phyloP scores from a whole-genome alignment of 37 sponge, comb jelly and placozoan species.

The Cliona cf. orientalis region DNA sequence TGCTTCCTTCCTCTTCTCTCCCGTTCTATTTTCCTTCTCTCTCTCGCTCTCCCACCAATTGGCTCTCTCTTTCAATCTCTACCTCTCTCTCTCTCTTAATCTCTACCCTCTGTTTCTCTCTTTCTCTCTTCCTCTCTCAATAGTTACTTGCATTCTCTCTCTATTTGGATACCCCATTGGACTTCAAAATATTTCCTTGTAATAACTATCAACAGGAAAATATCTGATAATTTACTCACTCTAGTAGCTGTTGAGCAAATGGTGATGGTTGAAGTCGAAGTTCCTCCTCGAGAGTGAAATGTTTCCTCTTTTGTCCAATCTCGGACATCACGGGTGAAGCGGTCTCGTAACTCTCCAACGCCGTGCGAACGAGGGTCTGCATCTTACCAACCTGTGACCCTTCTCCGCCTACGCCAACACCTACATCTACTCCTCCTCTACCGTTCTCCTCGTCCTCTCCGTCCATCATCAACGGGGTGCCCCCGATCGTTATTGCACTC shows the following conservation, averaged over 20 bases:
- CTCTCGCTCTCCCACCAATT: no score
- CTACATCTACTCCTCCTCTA: neutral
- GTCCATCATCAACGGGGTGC: no score
- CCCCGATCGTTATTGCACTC: neutral
- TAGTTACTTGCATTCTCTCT: no score
- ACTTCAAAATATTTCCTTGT: no score
- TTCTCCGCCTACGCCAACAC: neutral
- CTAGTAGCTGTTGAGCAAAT: conserved; percentile 43
- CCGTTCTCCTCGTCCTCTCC: neutral
- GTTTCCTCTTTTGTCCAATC: conserved; percentile 17
- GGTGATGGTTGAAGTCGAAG: conserved; percentile 20
- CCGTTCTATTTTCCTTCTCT: no score
- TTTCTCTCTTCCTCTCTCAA: no score
- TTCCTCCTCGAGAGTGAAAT: conserved; percentile 39
- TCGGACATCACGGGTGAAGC: neutral
- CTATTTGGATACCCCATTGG: no score
- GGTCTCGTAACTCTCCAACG: conserved; percentile 33
- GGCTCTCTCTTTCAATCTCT: no score
- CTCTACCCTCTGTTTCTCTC: no score
- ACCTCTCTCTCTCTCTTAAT: no score
- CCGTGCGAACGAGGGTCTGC: conserved; percentile 53
- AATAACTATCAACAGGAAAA: neutral
- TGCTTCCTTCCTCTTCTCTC: no score
- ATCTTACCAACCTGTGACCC: conserved; percentile 37
- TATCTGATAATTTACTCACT: conserved; percentile 41